Evolutionary conservation across 2,888 invertebrate species (phyloP).

Genomic region (Volucella inanis): DNA sequence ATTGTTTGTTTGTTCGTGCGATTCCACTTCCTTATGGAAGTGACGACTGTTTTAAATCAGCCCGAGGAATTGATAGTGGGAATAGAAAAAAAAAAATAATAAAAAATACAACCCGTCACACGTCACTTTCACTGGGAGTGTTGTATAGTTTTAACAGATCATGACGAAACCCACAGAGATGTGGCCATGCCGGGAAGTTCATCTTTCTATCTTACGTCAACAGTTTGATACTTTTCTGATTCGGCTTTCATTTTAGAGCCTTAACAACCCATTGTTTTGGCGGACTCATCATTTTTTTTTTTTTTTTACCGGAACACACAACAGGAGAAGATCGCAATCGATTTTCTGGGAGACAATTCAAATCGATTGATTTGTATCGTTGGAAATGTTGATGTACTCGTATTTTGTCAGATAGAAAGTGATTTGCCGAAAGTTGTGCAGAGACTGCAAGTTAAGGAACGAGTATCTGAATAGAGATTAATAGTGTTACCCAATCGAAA

Average conservation of each 20-base stretch:
- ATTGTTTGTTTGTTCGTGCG: neutral
- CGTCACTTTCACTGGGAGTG: conserved; percentile 67
- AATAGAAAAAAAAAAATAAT: conserved; percentile 1
- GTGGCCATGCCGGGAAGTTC: neutral
- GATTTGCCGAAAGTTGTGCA: no score
- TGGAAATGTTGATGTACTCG: conserved; percentile 9
- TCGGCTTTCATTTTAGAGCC: conserved; percentile 30
- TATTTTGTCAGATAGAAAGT: conserved; percentile 21
- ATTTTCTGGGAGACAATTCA: conserved; percentile 36
- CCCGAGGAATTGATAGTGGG: no score
- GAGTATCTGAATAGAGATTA: no score
- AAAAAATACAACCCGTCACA: conserved; percentile 29
- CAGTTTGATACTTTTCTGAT: no score
- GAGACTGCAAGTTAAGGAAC: no score
- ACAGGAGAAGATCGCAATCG: conserved; percentile 39
- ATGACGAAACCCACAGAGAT: conserved; percentile 51
- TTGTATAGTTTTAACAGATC: conserved; percentile 41
- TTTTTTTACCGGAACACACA: no score
- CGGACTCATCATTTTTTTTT: no score
- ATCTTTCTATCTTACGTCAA: no score
- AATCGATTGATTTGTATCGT: conserved; percentile 57
- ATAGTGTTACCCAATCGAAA: no score
- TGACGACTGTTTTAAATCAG: no score
- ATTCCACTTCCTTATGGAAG: no score
- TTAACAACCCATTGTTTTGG: no score